Conservation (phyloP, 2,797 vertebrate species). For the Anisognathus igniventris region DNA sequence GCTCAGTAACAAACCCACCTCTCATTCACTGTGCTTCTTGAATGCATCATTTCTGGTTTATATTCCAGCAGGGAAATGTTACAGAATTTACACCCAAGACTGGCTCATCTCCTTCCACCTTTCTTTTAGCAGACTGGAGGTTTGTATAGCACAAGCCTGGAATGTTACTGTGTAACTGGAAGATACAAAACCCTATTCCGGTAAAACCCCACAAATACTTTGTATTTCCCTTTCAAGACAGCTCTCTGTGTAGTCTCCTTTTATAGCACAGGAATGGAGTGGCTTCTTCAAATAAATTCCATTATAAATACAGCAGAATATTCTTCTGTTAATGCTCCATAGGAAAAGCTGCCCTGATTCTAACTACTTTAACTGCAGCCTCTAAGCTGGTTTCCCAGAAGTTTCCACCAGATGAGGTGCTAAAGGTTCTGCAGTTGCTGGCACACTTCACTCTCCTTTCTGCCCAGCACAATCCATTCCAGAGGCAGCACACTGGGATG, state of each 20-base stretch:
- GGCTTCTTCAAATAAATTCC: not conserved
- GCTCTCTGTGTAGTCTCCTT: not conserved
- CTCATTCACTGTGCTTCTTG: not conserved
- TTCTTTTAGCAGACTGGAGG: not conserved
- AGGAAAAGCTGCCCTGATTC: not conserved
- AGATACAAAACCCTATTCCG: not conserved
- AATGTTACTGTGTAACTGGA: not conserved
- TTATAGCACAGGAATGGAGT: not conserved
- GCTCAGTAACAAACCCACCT: not conserved
- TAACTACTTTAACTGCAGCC: not conserved
- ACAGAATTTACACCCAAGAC: not conserved
- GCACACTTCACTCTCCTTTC: not conserved
- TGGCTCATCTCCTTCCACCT: not conserved
- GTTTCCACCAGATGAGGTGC: constrained; percentile 7
- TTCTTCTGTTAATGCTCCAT: not conserved
- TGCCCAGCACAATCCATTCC: not conserved
- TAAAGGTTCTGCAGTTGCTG: not conserved
- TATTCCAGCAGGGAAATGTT: not conserved
- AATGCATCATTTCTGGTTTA: not conserved
- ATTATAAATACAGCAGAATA: not conserved
- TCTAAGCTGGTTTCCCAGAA: not conserved
- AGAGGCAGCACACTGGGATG: not conserved
- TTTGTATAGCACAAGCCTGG: not conserved
- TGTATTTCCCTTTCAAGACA: not conserved
- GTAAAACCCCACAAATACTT: not conserved